Base-by-base conservation (phyloP, 2,888 invertebrate species). In the Tipula confusa region DNA sequence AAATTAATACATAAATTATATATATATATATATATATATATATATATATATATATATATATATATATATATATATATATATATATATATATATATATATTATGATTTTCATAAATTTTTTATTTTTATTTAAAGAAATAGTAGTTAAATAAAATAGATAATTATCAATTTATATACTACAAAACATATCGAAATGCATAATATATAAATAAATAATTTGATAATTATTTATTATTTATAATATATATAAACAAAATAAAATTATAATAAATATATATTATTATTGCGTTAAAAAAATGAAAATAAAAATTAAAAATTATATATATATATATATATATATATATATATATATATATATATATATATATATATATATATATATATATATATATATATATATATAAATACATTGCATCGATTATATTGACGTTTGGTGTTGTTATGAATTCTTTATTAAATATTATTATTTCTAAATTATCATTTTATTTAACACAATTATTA, bases 11-110 rank as follows among this genome's bases (percentile, higher is more conserved):
- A 80, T 29, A 29, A 29, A 29, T 29, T 80, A 80, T 80, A n/a
- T 13, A 28, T 79, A 79, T 11, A 9, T 11, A 64, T 36, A 36
- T 18, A 82, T 29, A 81, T 24, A 82, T 31, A n/a, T 33, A 83
- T 80, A 18, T 96, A 94, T 89, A 89, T 88, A 88, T 28, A n/a
- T 28, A 29, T 29, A 15, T 15, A 80, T 80, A 13, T 15, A 80
- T 29, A 5, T 7, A 80, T 29, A 29, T 80, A 29, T 29, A 13
- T 80, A 80, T 80, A n/a, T 13, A 28, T 79, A 79, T 11, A 9
- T 11, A 64, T 36, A 36, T 18, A 82, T 29, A 81, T 24, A 82
- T 31, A n/a, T 33, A 83, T 15, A 83, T 18, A 64, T 64, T 64
- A 64, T 64, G 18, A 64, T 64, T 64, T 64, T 64, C 7, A n/a